Percentiles rank a stretch among this genome's conserved stretches.
Evolutionary conservation across 92 coral and sea anemone species (phyloP).

Genomic region (Zoanthus solanderi): DNA sequence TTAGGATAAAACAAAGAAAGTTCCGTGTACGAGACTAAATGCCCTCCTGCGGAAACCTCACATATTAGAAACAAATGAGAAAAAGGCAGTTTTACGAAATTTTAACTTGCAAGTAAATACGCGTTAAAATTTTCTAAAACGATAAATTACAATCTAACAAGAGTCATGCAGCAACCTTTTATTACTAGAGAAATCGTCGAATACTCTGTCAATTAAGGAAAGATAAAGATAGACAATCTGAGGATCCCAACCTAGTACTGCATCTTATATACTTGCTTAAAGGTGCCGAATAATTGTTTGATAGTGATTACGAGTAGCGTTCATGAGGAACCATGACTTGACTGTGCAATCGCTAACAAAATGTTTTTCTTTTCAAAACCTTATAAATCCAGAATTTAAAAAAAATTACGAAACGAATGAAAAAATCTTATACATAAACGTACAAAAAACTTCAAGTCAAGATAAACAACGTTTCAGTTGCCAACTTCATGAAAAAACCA

Average conservation of each 20-base stretch:
- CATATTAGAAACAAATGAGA: background rate
- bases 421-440: background rate
- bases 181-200: slow-evolving; percentile 15
- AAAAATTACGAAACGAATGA: background rate
- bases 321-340: too few species aligned
- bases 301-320: background rate
- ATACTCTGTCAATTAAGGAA: background rate
- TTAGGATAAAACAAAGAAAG: slow-evolving; percentile 4
- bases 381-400: background rate
- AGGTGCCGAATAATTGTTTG: too few species aligned
- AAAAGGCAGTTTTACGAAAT: background rate
- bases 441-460: background rate
- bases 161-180: background rate
- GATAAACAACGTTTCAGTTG: background rate
- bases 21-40: slow-evolving; percentile 16
- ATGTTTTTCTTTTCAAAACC: background rate
- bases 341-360: background rate
- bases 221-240: background rate
- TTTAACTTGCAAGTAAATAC: background rate
- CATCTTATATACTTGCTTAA: background rate
- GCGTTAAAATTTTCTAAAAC: background rate
- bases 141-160: background rate
- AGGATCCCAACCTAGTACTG: too few species aligned
- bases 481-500: background rate
- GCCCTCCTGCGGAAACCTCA: slow-evolving; percentile 8